Evolutionary conservation across 1,140 invertebrate species (phyloP).

Genomic region (Drosophila mauritiana): DNA sequence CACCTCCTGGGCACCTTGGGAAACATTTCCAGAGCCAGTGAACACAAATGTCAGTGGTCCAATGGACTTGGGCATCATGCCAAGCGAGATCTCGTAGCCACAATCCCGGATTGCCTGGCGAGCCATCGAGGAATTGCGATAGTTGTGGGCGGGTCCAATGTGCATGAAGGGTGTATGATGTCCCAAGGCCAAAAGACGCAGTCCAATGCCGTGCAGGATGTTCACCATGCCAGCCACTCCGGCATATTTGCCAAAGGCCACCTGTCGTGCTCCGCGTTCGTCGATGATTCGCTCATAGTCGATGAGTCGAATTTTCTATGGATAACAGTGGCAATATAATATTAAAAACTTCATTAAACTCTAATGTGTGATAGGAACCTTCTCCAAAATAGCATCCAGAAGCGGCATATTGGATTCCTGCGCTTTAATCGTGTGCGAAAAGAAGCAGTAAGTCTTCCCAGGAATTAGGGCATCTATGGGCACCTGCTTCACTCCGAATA

Average conservation of each 20-base stretch:
- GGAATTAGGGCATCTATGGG: constrained; percentile 97
- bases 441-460: constrained; percentile 99
- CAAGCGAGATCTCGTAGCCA: constrained; percentile 98
- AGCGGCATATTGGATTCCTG: constrained; percentile 99
- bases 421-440: constrained; percentile 99
- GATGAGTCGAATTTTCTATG: constrained; percentile 96
- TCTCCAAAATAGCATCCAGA: constrained; percentile 97
- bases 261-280: constrained; percentile 93
- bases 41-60: constrained; percentile 99
- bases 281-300: constrained; percentile 99
- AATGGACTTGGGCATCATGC: constrained; percentile 98
- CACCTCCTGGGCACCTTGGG: constrained; percentile 97
- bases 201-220: constrained; percentile 97
- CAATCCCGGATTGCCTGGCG: constrained; percentile 98
- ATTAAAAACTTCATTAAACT: neutral
- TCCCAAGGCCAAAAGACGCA: constrained; percentile 96
- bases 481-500: constrained; percentile 99
- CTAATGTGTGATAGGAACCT: constrained; percentile 85
- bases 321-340: neutral
- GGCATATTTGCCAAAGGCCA: constrained; percentile 99
- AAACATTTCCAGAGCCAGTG: constrained; percentile 95
- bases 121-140: constrained; percentile 98
- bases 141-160: constrained; percentile 99
- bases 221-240: constrained; percentile 99
- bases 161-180: constrained; percentile 99